These are phyloP conservation scores for Papilio polytes DNA, from an alignment of 1,140 invertebrate genomes.

Conservation along the genomic window DNA sequence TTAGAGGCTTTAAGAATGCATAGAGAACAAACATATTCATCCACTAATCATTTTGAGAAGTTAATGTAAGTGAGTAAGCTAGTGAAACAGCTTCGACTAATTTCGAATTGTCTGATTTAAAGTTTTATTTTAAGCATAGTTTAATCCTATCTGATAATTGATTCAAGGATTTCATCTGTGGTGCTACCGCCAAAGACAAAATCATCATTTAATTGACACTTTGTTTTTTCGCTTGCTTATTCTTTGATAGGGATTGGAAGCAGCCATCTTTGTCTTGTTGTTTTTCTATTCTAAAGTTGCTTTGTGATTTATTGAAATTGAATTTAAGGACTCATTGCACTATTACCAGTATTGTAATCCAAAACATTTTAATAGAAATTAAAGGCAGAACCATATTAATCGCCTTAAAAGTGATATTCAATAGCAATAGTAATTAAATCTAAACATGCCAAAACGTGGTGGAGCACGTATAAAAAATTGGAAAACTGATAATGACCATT, in stretches of 20 bases:
- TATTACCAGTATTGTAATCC: constrained; percentile 2
- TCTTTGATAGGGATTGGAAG: not conserved
- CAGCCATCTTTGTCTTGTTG: constrained; percentile 23
- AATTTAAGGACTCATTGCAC: not conserved
- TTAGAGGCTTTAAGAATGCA: too few relatives aligned
- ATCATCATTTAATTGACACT: not conserved
- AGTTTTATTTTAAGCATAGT: too few relatives aligned
- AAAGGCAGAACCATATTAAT: not conserved
- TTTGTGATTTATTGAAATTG: not conserved
- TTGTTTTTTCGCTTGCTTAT: not conserved
- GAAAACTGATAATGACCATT: constrained; percentile 69
- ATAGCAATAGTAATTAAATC: not conserved
- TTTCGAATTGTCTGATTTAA: too few relatives aligned
- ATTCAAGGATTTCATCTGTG: not conserved
- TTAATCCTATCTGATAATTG: too few relatives aligned
- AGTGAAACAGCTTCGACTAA: too few relatives aligned
- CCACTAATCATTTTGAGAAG: too few relatives aligned
- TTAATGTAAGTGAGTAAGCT: too few relatives aligned
- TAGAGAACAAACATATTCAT: too few relatives aligned
- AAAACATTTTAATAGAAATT: not conserved
- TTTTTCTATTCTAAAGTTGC: not conserved
- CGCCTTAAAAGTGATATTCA: not conserved
- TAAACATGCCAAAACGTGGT: constrained; percentile 78
- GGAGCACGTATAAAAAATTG: constrained; percentile 68
- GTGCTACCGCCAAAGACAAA: not conserved